These are phyloP conservation scores for Sabatieria punctata DNA, from an alignment of 2,888 invertebrate genomes.

Conservation along the genomic window DNA sequence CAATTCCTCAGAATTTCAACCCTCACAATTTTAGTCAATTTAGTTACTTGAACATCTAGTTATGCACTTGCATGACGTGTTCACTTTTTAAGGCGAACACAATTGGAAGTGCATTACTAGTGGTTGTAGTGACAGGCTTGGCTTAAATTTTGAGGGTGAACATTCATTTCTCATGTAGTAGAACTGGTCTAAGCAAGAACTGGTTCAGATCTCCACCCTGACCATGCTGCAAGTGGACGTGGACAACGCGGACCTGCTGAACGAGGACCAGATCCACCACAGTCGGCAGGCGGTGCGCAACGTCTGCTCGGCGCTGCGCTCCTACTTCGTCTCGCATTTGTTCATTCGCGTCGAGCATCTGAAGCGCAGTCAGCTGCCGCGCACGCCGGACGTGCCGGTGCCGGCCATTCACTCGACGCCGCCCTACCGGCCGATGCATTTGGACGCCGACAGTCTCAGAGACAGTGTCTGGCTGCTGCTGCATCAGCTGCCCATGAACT, in stretches of 20 bases:
- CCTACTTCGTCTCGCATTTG: slow-evolving; percentile 79
- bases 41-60: too few species aligned
- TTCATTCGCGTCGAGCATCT: slow-evolving; percentile 56
- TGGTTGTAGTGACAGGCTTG: too few species aligned
- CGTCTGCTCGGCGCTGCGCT: slow-evolving; percentile 66
- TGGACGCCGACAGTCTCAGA: slow-evolving; percentile 59
- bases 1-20: too few species aligned
- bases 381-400: slow-evolving; percentile 27
- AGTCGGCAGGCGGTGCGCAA: slow-evolving; percentile 75
- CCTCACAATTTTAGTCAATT: too few species aligned
- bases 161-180: too few species aligned
- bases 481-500: slow-evolving; percentile 53
- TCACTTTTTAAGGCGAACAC: too few species aligned
- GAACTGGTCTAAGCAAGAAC: too few species aligned
- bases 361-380: slow-evolving; percentile 29
- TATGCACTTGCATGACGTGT: too few species aligned
- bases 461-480: slow-evolving; percentile 66
- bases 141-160: too few species aligned
- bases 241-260: slow-evolving; percentile 40
- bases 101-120: too few species aligned
- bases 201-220: slow-evolving; percentile 55
- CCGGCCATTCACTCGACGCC: slow-evolving; percentile 7
- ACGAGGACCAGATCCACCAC: slow-evolving; percentile 75
- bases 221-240: slow-evolving; percentile 60
- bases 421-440: slow-evolving; percentile 39